Evolutionary conservation across 2,113 vertebrate species (phyloP).

Genomic region (Tachysurus fulvidraco): DNA sequence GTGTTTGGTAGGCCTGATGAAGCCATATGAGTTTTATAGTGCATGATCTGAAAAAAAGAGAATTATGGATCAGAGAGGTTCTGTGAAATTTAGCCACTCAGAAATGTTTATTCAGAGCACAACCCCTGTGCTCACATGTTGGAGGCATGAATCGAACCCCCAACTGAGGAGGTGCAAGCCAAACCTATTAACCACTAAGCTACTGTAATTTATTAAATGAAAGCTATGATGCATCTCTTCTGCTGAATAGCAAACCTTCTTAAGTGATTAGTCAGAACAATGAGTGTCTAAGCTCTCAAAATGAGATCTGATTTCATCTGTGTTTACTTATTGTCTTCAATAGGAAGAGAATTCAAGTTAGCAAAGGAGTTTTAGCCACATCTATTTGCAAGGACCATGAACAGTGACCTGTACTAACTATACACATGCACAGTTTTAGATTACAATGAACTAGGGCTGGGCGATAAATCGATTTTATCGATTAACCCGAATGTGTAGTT

Average conservation of each 20-base stretch:
- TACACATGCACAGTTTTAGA: no score
- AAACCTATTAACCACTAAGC: no score
- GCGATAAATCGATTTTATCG: no score
- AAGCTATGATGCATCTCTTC: neutral
- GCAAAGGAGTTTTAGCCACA: neutral
- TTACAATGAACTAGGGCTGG: neutral
- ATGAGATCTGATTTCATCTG: neutral
- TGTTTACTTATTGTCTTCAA: neutral
- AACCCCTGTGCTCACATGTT: no score
- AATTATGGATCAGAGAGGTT: neutral
- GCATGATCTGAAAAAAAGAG: neutral
- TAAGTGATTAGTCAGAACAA: neutral
- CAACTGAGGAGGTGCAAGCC: no score
- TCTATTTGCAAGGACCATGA: neutral
- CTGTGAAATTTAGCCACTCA: neutral
- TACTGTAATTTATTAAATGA: neutral
- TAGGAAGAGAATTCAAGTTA: neutral
- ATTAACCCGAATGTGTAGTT: no score
- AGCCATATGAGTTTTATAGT: neutral
- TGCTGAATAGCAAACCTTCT: neutral
- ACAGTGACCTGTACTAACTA: neutral
- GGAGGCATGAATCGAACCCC: no score
- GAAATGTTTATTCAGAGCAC: neutral
- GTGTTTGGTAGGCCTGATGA: neutral
- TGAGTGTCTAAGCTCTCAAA: neutral